Conservation (phyloP, 2,888 invertebrate genomes). For the Zygaena filipendulae region DNA sequence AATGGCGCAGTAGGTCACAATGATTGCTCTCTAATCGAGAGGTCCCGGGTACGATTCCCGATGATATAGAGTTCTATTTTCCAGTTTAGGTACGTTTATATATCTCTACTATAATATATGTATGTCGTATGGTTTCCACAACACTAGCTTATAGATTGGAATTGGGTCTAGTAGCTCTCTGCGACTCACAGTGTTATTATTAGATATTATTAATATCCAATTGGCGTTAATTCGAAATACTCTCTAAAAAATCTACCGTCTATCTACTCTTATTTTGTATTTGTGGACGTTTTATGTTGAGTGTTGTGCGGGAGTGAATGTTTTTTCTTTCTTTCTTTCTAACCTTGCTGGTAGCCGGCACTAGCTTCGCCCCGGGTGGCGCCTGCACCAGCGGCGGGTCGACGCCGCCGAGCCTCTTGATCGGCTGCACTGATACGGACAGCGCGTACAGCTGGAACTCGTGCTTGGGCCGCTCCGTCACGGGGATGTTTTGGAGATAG, state of each 20-base stretch:
- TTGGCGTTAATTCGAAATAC: neutral
- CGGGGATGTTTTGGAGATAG: slow-evolving; percentile 58
- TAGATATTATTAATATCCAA: too few species aligned
- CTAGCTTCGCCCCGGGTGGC: slow-evolving; percentile 30
- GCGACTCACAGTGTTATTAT: too few species aligned
- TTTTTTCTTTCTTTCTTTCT: neutral
- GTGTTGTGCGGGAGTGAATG: neutral
- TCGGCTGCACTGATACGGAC: slow-evolving; percentile 34
- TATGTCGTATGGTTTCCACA: too few species aligned
- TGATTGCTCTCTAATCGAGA: too few species aligned
- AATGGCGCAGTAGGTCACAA: too few species aligned
- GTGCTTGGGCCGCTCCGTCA: slow-evolving; percentile 35
- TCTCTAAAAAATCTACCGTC: neutral
- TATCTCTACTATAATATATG: too few species aligned
- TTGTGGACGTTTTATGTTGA: neutral
- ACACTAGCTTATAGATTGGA: too few species aligned
- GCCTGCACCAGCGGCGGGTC: slow-evolving; percentile 39
- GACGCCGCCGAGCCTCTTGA: slow-evolving; percentile 29
- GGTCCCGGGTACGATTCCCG: too few species aligned
- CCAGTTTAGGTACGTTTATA: too few species aligned
- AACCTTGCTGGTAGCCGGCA: slow-evolving; percentile 58
- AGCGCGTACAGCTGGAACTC: slow-evolving; percentile 51
- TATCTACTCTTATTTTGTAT: neutral
- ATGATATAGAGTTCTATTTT: too few species aligned
- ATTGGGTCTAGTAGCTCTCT: too few species aligned